Evolutionary conservation across 2,113 vertebrate genomes (phyloP).

Genomic region (Otis tarda): DNA sequence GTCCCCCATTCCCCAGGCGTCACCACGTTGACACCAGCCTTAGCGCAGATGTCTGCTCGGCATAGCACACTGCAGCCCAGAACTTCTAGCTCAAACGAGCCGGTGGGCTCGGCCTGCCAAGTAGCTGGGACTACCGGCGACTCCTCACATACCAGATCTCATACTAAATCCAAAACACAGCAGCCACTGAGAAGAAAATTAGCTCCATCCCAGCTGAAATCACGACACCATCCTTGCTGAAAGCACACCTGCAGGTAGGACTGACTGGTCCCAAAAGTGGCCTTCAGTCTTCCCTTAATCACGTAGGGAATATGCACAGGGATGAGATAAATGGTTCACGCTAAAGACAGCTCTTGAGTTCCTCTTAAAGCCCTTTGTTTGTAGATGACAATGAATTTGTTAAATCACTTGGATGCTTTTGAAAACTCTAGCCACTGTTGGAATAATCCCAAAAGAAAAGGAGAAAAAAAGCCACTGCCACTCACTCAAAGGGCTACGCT

Average conservation of each 20-base stretch:
- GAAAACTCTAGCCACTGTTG: neutral
- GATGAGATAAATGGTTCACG: neutral
- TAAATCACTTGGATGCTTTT: neutral
- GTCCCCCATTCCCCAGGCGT: too few relatives aligned
- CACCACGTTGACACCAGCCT: too few relatives aligned
- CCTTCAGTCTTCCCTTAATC: neutral
- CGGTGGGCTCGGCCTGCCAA: too few relatives aligned
- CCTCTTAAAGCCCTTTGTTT: neutral
- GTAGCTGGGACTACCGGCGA: too few relatives aligned
- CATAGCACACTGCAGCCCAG: too few relatives aligned
- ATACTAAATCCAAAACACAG: too few relatives aligned
- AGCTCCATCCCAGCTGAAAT: too few relatives aligned
- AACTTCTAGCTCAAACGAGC: too few relatives aligned
- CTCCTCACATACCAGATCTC: too few relatives aligned
- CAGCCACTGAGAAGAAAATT: too few relatives aligned
- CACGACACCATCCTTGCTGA: neutral
- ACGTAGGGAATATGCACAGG: neutral
- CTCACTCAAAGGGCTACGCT: neutral
- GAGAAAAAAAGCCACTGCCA: neutral
- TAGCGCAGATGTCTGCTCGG: too few relatives aligned
- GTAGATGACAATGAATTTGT: neutral
- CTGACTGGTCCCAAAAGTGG: neutral
- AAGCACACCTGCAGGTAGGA: neutral
- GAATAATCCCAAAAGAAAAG: neutral
- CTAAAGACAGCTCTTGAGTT: neutral